Evolutionary conservation across 2,797 vertebrate genomes (phyloP).

Genomic region (Chelon auratus): DNA sequence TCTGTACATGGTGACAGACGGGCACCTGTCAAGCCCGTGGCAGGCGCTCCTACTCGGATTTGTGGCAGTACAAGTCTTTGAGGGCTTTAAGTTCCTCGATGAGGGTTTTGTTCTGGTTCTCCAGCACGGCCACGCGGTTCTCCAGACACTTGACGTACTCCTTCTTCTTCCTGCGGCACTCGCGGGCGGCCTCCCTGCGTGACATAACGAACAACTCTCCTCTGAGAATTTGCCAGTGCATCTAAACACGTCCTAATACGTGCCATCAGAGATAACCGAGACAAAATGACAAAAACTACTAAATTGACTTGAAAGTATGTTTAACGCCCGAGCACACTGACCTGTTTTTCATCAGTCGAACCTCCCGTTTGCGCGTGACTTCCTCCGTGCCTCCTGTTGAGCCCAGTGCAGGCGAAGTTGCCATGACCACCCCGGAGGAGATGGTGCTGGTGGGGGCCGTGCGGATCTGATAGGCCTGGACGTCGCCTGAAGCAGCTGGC

Average conservation of each 20-base stretch:
- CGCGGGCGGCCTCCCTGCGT: constrained; percentile 95
- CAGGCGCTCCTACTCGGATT: constrained; percentile 91
- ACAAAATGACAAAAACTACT: no score
- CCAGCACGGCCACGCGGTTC: constrained; percentile 98
- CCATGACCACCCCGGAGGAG: constrained; percentile 95
- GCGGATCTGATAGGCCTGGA: constrained; percentile 99
- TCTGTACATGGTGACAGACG: constrained; percentile 84
- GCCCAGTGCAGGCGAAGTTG: constrained; percentile 92
- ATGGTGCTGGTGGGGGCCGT: constrained; percentile 94
- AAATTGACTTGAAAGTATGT: no score
- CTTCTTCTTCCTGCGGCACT: constrained; percentile 99
- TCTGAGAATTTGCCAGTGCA: no score
- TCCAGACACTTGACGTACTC: constrained; percentile 99
- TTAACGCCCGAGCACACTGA: constrained; percentile 43
- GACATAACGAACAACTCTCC: background rate
- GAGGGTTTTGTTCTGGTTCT: constrained; percentile 99
- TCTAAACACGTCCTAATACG: no score
- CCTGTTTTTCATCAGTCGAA: constrained; percentile 99
- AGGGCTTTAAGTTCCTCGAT: constrained; percentile 99
- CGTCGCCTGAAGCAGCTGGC: constrained; percentile 95
- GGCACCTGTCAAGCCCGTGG: constrained; percentile 40
- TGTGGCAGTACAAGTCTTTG: constrained; percentile 99
- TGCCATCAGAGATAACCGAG: no score
- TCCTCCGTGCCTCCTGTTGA: constrained; percentile 91
- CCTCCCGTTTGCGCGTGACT: constrained; percentile 96